Evolutionary conservation across 1,140 invertebrate genomes (phyloP), one percentile per base, ranked within the genome.

Genomic region (Plodia interpunctella): DNA sequence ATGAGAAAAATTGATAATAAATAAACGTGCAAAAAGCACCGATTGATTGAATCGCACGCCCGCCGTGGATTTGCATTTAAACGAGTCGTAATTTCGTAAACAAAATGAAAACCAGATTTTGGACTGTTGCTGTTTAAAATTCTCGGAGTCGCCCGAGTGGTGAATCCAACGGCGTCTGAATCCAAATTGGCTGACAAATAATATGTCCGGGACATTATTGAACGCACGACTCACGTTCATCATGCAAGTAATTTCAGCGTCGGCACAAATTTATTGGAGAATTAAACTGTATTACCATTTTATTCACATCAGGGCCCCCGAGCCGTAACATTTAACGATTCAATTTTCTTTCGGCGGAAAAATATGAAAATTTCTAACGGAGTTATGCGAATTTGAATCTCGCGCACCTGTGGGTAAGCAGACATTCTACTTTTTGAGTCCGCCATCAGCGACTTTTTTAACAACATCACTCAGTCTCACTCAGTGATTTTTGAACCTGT

Each of bases 21-120:
- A 9, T 32, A 32, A 32, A 32, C 30, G 30, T 32, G 3, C 30
- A 32, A 32, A 32, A 32, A 8, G 30, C 30, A 32, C 3, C 9
- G 30, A n/a, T 15, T 44, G 38, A 44, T 44, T 44, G 51, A 53
- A 25, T 53, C 51, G n/a, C 51, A 11, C 21, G 20, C 13, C 21
- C 21, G 19, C 19, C 3, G n/a, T 5, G 20, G 51, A 53, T 53
- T 53, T 53, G 51, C 51, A 53, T 53, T 53, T 18, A 53, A 25
- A 53, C 51, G 51, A 64, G 61, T 59, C 65, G 61, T 68, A 69
- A 72, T 64, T 66, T 59, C 65, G 61, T 68, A 69, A 72, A 65
- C 68, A 76, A 64, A 67, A 76, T 69, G 70, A 66, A 70, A 76
- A 76, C 25, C 63, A 63, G 57, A 58, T 65, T 59, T 66, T 55